Conservation (phyloP, 2,888 invertebrate genomes). For the Coelopa pilipes region DNA sequence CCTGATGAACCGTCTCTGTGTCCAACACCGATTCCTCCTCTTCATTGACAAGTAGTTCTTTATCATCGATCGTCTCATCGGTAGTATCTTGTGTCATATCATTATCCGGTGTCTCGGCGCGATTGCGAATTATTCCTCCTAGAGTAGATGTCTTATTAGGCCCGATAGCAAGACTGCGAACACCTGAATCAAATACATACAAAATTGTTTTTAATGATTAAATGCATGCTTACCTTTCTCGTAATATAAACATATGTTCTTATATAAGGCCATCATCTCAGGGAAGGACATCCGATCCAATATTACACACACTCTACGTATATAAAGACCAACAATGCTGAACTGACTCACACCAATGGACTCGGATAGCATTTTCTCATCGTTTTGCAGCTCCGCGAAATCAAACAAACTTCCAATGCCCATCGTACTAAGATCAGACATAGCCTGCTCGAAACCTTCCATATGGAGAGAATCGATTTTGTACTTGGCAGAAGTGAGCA, state of each 20-base stretch:
- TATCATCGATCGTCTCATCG: constrained; percentile 39
- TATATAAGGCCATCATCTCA: constrained; percentile 80
- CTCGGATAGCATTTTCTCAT: constrained; percentile 72
- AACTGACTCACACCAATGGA: constrained; percentile 62
- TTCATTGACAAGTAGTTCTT: constrained; percentile 40
- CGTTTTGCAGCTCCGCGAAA: constrained; percentile 73
- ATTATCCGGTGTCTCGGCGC: constrained; percentile 22
- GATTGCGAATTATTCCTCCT: neutral
- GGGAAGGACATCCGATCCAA: constrained; percentile 87
- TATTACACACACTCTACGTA: constrained; percentile 82
- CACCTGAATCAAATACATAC: constrained; percentile 44
- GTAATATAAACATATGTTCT: constrained; percentile 78
- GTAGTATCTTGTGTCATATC: constrained; percentile 38
- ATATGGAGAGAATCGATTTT: constrained; percentile 60
- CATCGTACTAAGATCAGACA: constrained; percentile 66
- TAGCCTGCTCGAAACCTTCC: constrained; percentile 71
- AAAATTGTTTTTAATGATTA: neutral
- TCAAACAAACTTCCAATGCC: constrained; percentile 76
- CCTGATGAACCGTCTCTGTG: constrained; percentile 49
- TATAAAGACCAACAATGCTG: constrained; percentile 77
- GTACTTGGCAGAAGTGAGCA: constrained; percentile 68
- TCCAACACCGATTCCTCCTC: constrained; percentile 48
- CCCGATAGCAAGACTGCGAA: constrained; percentile 55
- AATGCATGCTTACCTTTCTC: constrained; percentile 66
- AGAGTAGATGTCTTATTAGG: constrained; percentile 45